Conservation (phyloP, 37 sponge, comb jelly and placozoan genomes). For the Diacarnus erythraeanus region DNA sequence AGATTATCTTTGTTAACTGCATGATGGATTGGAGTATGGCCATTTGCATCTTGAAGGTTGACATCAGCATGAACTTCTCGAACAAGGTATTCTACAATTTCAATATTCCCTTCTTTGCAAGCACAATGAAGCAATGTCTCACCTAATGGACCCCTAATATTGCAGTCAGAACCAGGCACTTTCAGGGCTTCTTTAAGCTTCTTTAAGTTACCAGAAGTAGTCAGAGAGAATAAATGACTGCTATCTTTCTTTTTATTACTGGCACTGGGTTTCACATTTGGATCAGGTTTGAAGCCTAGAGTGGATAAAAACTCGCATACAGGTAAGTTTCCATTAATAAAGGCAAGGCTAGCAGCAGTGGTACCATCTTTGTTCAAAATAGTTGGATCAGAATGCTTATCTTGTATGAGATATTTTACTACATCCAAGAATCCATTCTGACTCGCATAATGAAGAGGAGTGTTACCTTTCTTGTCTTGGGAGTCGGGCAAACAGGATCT, state of each 20-base stretch:
- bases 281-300: not conserved
- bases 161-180: not conserved
- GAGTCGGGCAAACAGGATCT: not conserved
- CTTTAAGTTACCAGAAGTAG: slow-evolving; percentile 15
- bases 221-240: not conserved
- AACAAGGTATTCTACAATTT: slow-evolving; percentile 45
- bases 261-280: not conserved
- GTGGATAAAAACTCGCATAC: not conserved
- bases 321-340: not conserved
- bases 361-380: not conserved
- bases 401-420: slow-evolving; percentile 10
- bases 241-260: not conserved
- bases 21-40: slow-evolving; percentile 40
- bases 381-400: not conserved
- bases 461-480: slow-evolving; percentile 34
- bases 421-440: slow-evolving; percentile 26
- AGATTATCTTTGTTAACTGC: slow-evolving; percentile 38
- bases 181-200: not conserved
- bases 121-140: slow-evolving; percentile 47
- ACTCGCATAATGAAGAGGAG: slow-evolving; percentile 71
- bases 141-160: slow-evolving; percentile 29
- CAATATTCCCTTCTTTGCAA: slow-evolving; percentile 29
- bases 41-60: slow-evolving; percentile 18
- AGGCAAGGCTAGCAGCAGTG: not conserved
- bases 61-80: slow-evolving; percentile 6